Evolutionary conservation across 2,888 invertebrate species (phyloP), one percentile per base, ranked within the genome.

Genomic region (Lymantria monacha): DNA sequence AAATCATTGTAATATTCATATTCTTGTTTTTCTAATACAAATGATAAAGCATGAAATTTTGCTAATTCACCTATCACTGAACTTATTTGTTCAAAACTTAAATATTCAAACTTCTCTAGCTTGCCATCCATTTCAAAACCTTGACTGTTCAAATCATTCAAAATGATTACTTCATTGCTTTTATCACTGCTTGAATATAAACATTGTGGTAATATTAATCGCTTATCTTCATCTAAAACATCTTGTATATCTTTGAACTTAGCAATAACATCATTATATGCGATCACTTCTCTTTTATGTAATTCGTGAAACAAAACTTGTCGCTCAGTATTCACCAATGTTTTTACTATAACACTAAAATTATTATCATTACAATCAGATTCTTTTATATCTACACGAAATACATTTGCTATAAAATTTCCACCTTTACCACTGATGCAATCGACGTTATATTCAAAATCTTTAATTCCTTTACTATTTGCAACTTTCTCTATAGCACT

Each of bases 361-460:
- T 55, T 67, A 13, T 74, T 70, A 46, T 76, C 61, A 42, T 60
- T 62, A 46, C 73, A 67, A 37, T 73, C 70, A 13, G 55, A 65
- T 11, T 82, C 79, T 63, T 65, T 81, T 30, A 89, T 79, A 3
- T 72, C 55, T 0, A 87, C 85, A 72, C 87, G 69, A 51, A 89
- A 88, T 33, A 87, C 75, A 55, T 90, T 90, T 5, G 89, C 81
- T 11, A 87, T 74, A 47, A 74, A 90, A 57, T 83, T 83, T 15
- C 77, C 81, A 42, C 81, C 75, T 72, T 81, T 84, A 0, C 83
- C 85, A 62, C 82, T 79, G 0, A 87, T 68, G 46, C 75, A 77
- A 14, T 89, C 87, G 0, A 89, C 87, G 30, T 83, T 81, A 57
- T 90, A 90, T 2, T 70, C 71, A 40, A 87, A 86, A 53, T 87